A percentile compares a stretch with the other conserved stretches of the same genome.
Conservation (phyloP, 1,140 invertebrate species). For the Argopecten irradians region DNA sequence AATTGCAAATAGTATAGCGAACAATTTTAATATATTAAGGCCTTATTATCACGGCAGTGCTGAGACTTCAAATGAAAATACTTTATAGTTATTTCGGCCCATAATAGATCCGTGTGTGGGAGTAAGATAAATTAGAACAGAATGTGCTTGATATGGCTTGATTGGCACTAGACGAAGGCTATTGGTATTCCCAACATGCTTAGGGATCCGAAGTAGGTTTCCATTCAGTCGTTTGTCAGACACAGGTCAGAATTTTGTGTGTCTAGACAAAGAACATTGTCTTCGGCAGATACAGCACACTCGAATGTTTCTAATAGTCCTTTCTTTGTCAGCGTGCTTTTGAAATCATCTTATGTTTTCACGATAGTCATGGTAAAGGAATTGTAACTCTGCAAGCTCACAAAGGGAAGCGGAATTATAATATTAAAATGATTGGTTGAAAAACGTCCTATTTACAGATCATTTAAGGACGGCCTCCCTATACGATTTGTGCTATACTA, state of each 20-base stretch:
- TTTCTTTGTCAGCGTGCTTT: background rate
- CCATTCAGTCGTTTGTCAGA: background rate
- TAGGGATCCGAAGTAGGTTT: background rate
- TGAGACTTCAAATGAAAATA: background rate
- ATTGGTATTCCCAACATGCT: background rate
- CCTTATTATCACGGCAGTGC: background rate
- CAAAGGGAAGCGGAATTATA: no score
- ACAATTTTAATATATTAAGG: background rate
- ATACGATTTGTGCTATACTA: no score
- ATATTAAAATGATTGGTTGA: no score
- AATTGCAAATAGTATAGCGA: background rate
- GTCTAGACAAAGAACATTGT: background rate
- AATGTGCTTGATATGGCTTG: no score
- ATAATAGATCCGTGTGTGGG: background rate
- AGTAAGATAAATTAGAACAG: background rate
- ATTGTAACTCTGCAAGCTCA: no score
- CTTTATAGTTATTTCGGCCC: background rate
- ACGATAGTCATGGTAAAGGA: no score
- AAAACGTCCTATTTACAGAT: no score
- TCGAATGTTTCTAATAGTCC: no score
- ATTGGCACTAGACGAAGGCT: background rate
- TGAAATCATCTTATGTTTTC: background rate
- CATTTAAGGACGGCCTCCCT: no score
- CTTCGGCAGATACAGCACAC: background rate
- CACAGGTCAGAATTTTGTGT: background rate